These are phyloP conservation scores for Portevinia maculata DNA, from an alignment of 2,888 invertebrate species.

Conservation along the genomic window DNA sequence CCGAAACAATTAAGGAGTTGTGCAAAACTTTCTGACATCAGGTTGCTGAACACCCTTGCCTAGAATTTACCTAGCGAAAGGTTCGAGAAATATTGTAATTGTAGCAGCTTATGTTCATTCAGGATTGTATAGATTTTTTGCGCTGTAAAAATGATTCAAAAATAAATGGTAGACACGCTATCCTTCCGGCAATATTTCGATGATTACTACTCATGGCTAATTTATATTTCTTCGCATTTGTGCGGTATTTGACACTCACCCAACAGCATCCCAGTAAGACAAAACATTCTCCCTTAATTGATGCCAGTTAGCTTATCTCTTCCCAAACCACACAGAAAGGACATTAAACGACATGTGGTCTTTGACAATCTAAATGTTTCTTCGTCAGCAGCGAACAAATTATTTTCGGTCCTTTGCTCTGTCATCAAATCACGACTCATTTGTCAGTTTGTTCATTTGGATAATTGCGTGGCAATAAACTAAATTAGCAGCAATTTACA, in stretches of 20 bases:
- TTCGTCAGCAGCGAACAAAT: slow-evolving; percentile 24
- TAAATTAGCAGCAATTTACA: slow-evolving; percentile 82
- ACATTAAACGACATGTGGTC: slow-evolving; percentile 75
- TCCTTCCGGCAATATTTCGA: neutral
- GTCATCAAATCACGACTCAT: slow-evolving; percentile 77
- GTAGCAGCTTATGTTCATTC: neutral
- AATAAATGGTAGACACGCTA: no score
- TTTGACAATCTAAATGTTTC: slow-evolving; percentile 66
- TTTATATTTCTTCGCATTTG: slow-evolving; percentile 31
- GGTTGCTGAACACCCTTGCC: slow-evolving; percentile 73
- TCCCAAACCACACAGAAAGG: slow-evolving; percentile 30
- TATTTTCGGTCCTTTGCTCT: slow-evolving; percentile 55
- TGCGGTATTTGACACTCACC: slow-evolving; percentile 15
- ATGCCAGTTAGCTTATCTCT: slow-evolving; percentile 60
- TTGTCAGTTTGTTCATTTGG: slow-evolving; percentile 82
- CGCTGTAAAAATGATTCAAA: no score
- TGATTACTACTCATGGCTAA: slow-evolving; percentile 1
- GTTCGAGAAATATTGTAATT: neutral
- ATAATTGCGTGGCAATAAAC: slow-evolving; percentile 82
- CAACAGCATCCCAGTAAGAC: neutral
- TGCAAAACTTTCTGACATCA: slow-evolving; percentile 76
- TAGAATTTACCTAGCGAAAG: slow-evolving; percentile 50
- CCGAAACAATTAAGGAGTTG: slow-evolving; percentile 77
- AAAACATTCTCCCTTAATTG: slow-evolving; percentile 58
- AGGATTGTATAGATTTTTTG: neutral